Percentiles rank a stretch among this genome's conserved stretches.
Conservation (phyloP, 2,113 vertebrate genomes). For the Corythornis madagascariensis region DNA sequence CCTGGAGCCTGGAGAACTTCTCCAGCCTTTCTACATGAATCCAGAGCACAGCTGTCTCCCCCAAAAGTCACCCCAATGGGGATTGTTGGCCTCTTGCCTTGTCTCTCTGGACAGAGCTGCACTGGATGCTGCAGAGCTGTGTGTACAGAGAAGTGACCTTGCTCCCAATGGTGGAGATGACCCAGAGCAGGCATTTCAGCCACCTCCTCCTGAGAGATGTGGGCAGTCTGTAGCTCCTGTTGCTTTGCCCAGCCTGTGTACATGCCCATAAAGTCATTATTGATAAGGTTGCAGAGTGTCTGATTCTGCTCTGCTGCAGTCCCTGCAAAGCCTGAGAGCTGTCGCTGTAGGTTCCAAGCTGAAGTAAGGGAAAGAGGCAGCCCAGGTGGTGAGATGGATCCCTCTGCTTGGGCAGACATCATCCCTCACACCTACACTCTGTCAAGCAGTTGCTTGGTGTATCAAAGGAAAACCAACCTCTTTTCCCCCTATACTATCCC, state of each 20-base stretch:
- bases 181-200: not conserved
- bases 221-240: not conserved
- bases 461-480: not conserved
- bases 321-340: rapidly evolving
- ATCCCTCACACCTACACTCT: rapidly evolving
- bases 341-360: not conserved
- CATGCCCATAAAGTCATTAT: not conserved
- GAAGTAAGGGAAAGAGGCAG: not conserved
- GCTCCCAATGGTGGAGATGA: rapidly evolving
- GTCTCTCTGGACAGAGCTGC: not conserved
- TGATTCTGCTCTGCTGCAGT: not conserved
- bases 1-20: rapidly evolving
- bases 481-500: not conserved
- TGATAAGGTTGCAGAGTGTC: not conserved
- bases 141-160: not conserved
- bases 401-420: not conserved
- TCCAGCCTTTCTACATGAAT: not conserved
- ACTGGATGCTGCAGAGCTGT: not conserved
- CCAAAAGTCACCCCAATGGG: not conserved
- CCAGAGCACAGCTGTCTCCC: not conserved
- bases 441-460: not conserved
- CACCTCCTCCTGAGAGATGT: not conserved
- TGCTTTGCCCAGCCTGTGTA: rapidly evolving
- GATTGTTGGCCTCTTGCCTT: rapidly evolving
- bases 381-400: not conserved